Conservation (phyloP, 2,888 invertebrate genomes). For the Tachina lurida region DNA sequence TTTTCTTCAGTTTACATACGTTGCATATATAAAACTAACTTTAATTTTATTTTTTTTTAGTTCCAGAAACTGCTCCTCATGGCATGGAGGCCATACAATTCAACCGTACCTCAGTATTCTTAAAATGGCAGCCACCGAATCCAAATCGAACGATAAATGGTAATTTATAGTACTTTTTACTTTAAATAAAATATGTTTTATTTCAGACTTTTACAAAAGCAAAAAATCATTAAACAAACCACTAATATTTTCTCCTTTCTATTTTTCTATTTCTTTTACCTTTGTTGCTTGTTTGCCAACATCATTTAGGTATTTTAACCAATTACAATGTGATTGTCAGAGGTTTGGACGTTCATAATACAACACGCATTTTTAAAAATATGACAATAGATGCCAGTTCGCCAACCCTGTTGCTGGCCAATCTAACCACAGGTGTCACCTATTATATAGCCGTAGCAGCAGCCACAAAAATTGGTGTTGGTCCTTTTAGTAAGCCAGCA, state of each 20-base stretch:
- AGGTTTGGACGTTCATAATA: conserved; percentile 85
- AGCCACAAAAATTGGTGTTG: conserved; percentile 90
- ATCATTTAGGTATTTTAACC: conserved; percentile 85
- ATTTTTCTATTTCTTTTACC: background rate
- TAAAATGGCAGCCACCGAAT: conserved; percentile 92
- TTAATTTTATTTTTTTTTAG: conserved; percentile 83
- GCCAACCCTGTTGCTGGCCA: conserved; percentile 89
- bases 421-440: conserved; percentile 91
- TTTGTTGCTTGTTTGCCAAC: conserved; percentile 13
- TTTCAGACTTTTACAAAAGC: background rate
- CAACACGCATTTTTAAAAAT: conserved; percentile 86
- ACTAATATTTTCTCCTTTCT: background rate
- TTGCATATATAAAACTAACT: background rate
- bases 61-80: conserved; percentile 92
- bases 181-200: background rate
- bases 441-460: conserved; percentile 94
- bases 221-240: conserved; percentile 52
- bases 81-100: conserved; percentile 92
- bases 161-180: conserved; percentile 69
- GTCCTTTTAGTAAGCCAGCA: conserved; percentile 90
- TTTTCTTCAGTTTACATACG: no score
- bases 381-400: conserved; percentile 89
- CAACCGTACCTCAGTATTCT: conserved; percentile 90
- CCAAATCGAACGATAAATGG: conserved; percentile 90
- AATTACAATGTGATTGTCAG: conserved; percentile 90